Evolutionary conservation across 2,797 vertebrate species (phyloP), one percentile per base, ranked within the genome.

Genomic region (Tinamus major): DNA sequence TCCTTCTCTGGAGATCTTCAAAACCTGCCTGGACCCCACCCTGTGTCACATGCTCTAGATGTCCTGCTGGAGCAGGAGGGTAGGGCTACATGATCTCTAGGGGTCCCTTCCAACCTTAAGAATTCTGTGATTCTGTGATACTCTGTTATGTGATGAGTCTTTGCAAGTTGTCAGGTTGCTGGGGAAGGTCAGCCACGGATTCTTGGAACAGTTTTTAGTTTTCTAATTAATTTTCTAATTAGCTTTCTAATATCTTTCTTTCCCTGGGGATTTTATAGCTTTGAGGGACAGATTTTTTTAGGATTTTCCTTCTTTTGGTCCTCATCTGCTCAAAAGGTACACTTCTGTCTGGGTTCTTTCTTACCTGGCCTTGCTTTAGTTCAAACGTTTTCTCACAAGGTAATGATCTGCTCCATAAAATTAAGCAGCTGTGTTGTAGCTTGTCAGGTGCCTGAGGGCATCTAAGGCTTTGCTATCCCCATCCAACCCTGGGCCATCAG

Each of bases 351-450:
- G 27, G 6, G 3, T 58, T 84, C n/a, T 71, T 33, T 16, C 11
- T 27, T 7, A 10, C 39, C 9, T 55, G 42, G 2, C 8, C 11
- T 63, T 70, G 12, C 3, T 91, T 83, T 55, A 55, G 29, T 31
- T 56, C 26, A 39, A 1, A 2, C 17, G 9, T 15, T 70, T 80
- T 49, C 33, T 83, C 33, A 58, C 12, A 61, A 55, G 77, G 59
- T 46, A 33, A 23, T 6, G 49, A 39, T 16, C 51, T 44, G 31
- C 10, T 53, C 31, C 41, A 44, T 26, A 44, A 89, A 87, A 70
- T 19, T 26, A 7, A 87, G 24, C 5, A 64, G 18, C 2, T 1
- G 0, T 37, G 3, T n/a, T 16, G 7, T n/a, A 48, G 3, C 13
- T 75, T 35, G 12, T 8, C 18, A 17, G 61, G 14, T 19, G 8